A percentile compares a stretch with the other conserved stretches of the same genome.
Evolutionary conservation across 2,113 vertebrate species (phyloP).

Genomic region (Rafetus swinhoei): DNA sequence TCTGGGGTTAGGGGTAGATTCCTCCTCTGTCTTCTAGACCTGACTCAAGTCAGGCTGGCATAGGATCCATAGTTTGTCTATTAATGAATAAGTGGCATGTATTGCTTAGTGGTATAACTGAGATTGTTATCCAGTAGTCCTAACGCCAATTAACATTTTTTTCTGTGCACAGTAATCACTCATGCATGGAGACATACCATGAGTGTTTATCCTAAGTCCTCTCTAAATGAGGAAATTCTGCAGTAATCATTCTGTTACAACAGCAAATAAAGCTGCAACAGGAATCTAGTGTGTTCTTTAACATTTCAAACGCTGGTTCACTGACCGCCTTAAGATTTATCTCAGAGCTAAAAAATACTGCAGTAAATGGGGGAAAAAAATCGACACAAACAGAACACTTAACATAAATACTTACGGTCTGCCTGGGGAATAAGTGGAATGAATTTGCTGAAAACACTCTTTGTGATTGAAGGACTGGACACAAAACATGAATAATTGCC

Average conservation of each 20-base stretch:
- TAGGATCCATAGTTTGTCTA: neutral
- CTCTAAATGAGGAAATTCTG: neutral
- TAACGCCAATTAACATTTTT: neutral
- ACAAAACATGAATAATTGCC: constrained; percentile 98
- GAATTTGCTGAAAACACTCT: constrained; percentile 98
- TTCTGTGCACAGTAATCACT: neutral
- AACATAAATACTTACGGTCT: constrained; percentile 85
- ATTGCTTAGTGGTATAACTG: neutral
- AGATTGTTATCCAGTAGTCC: neutral
- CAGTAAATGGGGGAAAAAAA: neutral
- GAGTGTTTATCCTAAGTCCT: neutral
- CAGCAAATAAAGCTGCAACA: neutral
- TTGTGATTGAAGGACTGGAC: constrained; percentile 93
- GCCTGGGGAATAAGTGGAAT: constrained; percentile 91
- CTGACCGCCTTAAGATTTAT: neutral
- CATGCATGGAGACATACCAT: neutral
- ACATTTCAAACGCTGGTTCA: neutral
- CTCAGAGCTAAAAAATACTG: neutral
- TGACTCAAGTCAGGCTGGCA: neutral
- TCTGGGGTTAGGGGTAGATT: neutral
- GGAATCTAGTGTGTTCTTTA: neutral
- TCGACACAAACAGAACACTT: neutral
- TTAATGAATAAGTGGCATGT: neutral
- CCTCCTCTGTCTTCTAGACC: neutral
- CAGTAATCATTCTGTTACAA: neutral